Conservation (phyloP, 2,113 vertebrate species). For the Podilymbus podiceps region DNA sequence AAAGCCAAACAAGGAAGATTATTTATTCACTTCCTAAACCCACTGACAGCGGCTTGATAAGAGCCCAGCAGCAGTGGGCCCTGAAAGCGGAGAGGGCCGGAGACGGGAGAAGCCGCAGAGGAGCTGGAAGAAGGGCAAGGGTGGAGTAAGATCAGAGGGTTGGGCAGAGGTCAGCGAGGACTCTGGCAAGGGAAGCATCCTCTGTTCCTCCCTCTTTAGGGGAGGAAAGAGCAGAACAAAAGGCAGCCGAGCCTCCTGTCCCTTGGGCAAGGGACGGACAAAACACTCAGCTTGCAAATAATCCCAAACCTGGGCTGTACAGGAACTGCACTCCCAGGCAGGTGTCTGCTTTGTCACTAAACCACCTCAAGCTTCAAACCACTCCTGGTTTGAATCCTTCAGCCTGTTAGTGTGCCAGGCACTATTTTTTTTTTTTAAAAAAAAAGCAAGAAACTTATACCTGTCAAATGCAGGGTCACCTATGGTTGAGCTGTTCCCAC, state of each 20-base stretch:
- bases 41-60: background rate
- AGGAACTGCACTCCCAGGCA: constrained; percentile 7
- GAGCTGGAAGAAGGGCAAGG: constrained; percentile 47
- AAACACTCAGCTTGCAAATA: constrained; percentile 22
- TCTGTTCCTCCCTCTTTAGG: constrained; percentile 59
- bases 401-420: background rate
- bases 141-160: constrained; percentile 51
- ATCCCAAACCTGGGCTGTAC: constrained; percentile 16
- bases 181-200: constrained; percentile 65
- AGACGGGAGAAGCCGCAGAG: background rate
- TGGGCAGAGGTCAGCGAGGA: constrained; percentile 56
- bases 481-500: too few species aligned
- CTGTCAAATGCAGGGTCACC: background rate
- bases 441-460: background rate
- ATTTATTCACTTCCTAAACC: background rate
- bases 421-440: background rate
- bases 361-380: background rate
- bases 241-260: background rate
- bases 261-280: constrained; percentile 46
- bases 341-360: constrained; percentile 46
- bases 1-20: background rate
- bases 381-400: background rate
- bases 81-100: background rate
- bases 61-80: background rate
- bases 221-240: constrained; percentile 66